Evolutionary conservation across 2,797 vertebrate genomes (phyloP).

Genomic region (Hephaestus fuliginosus): DNA sequence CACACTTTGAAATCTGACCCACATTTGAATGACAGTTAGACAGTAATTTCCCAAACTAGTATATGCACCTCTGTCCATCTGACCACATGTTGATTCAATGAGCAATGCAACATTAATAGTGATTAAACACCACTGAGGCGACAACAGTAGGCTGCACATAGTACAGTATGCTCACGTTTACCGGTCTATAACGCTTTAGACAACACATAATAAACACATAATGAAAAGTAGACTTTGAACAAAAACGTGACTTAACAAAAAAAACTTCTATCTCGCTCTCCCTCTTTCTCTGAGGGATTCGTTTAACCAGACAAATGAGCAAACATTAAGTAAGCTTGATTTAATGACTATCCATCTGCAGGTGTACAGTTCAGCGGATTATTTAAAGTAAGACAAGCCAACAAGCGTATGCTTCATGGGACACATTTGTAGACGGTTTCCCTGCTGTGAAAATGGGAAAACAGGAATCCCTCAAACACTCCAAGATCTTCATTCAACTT

Average conservation of each 20-base stretch:
- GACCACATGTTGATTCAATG: neutral
- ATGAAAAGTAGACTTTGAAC: neutral
- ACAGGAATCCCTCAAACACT: neutral
- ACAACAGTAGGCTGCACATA: slow-evolving; percentile 9
- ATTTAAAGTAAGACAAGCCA: neutral
- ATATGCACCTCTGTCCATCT: neutral
- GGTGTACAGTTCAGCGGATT: neutral
- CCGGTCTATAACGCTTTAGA: neutral
- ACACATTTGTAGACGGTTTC: neutral
- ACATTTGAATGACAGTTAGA: neutral
- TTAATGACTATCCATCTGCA: neutral
- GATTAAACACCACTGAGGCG: neutral
- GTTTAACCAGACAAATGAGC: neutral
- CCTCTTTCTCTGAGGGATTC: neutral
- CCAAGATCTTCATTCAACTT: neutral
- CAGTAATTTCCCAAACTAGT: neutral
- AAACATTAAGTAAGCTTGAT: neutral
- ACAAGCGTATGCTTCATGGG: neutral
- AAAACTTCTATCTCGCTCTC: too few species aligned
- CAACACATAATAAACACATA: neutral
- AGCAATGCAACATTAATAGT: neutral
- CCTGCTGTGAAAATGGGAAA: neutral
- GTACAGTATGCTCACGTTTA: neutral
- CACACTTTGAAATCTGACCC: slow-evolving; percentile 1
- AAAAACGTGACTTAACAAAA: neutral